These are phyloP conservation scores for Drosophila algonquin DNA, from an alignment of 2,888 invertebrate species.

Conservation along the genomic window DNA sequence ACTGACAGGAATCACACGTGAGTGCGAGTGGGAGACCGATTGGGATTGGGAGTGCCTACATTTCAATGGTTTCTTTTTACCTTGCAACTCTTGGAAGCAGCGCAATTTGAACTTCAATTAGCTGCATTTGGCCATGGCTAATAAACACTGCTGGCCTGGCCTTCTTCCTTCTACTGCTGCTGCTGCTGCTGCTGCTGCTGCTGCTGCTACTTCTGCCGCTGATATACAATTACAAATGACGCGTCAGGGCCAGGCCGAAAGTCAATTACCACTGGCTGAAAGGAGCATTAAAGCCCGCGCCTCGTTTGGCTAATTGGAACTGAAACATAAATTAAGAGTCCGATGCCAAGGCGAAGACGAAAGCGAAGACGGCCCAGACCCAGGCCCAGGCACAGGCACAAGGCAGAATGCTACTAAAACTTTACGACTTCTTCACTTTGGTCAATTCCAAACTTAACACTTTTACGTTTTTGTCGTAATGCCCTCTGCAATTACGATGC, in stretches of 20 bases:
- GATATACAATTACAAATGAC: slow-evolving; percentile 77
- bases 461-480: slow-evolving; percentile 68
- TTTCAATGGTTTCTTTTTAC: slow-evolving; percentile 67
- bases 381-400: too few species aligned
- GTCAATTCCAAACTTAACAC: slow-evolving; percentile 49
- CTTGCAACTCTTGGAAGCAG: slow-evolving; percentile 48
- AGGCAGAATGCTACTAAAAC: slow-evolving; percentile 70
- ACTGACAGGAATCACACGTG: slow-evolving; percentile 43
- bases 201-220: slow-evolving; percentile 16
- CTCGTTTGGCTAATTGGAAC: slow-evolving; percentile 83
- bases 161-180: background rate
- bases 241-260: slow-evolving; percentile 73
- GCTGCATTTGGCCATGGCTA: slow-evolving; percentile 66
- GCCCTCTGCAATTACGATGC: slow-evolving; percentile 58
- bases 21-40: slow-evolving; percentile 26
- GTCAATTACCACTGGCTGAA: slow-evolving; percentile 64
- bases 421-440: slow-evolving; percentile 67
- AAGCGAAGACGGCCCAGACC: too few species aligned
- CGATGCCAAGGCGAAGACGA: slow-evolving; percentile 61
- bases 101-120: slow-evolving; percentile 76
- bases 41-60: slow-evolving; percentile 29
- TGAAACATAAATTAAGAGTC: slow-evolving; percentile 84
- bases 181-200: slow-evolving; percentile 11
- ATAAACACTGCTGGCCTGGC: slow-evolving; percentile 51
- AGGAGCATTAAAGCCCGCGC: slow-evolving; percentile 70